Conservation (phyloP, 1,140 invertebrate genomes). For the Atta cephalotes region DNA sequence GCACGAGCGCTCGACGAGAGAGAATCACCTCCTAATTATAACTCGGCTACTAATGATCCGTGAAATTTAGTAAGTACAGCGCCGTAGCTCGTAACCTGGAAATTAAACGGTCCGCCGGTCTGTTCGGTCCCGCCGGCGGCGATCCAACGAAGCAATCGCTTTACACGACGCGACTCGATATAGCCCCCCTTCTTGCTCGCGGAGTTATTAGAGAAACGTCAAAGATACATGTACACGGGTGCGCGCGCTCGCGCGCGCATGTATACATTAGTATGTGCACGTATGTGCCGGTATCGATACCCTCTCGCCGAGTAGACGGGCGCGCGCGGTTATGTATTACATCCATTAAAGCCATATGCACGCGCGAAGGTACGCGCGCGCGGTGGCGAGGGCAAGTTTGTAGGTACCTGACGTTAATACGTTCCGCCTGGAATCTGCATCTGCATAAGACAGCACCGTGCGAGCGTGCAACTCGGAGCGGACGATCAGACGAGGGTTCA, state of each 20-base stretch:
- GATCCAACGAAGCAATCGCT: slow-evolving; percentile 53
- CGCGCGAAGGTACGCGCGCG: slow-evolving; percentile 73
- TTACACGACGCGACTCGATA: slow-evolving; percentile 60
- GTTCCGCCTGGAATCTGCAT: slow-evolving; percentile 71
- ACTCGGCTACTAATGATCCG: slow-evolving; percentile 60
- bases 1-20: slow-evolving; percentile 60
- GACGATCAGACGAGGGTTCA: slow-evolving; percentile 33
- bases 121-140: slow-evolving; percentile 31
- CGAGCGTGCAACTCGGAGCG: slow-evolving; percentile 20
- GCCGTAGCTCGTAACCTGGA: slow-evolving; percentile 53
- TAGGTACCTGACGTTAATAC: slow-evolving; percentile 76
- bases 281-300: slow-evolving; percentile 65
- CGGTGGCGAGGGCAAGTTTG: slow-evolving; percentile 73
- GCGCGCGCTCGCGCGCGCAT: too few relatives aligned
- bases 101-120: slow-evolving; percentile 60
- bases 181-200: slow-evolving; percentile 34
- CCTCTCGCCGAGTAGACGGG: slow-evolving; percentile 53
- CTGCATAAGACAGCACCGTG: slow-evolving; percentile 74
- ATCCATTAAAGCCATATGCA: slow-evolving; percentile 78
- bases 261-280: background rate
- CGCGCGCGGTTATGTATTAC: slow-evolving; percentile 74
- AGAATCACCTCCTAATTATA: slow-evolving; percentile 64
- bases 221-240: slow-evolving; percentile 41
- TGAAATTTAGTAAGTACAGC: slow-evolving; percentile 63
- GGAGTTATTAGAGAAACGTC: slow-evolving; percentile 66